A percentile compares a stretch with the other conserved stretches of the same genome.
Evolutionary conservation across 2,888 invertebrate species (phyloP).

Genomic region (Pycnomerus fuliginosus): DNA sequence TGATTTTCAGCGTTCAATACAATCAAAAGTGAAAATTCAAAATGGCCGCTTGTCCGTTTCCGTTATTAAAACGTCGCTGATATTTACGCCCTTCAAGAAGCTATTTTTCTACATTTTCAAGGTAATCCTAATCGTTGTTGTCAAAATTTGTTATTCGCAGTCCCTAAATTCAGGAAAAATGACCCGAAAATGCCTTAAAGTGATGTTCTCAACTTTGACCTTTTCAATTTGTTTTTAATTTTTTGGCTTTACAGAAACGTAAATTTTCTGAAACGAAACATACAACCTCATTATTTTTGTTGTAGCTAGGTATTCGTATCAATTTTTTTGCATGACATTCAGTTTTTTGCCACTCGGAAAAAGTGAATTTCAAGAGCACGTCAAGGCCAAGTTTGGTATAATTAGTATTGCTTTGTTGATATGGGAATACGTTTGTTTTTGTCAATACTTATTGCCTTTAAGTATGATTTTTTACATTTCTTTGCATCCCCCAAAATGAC

Average conservation of each 20-base stretch:
- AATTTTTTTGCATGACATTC: too few species aligned
- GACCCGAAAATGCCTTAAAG: not conserved
- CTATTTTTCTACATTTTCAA: slow-evolving; percentile 39
- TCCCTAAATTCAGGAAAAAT: not conserved
- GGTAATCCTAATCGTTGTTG: slow-evolving; percentile 35
- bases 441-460: too few species aligned
- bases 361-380: slow-evolving; percentile 49
- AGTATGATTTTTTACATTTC: too few species aligned
- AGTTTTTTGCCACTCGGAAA: too few species aligned
- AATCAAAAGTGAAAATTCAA: slow-evolving; percentile 56
- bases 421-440: too few species aligned
- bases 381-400: slow-evolving; percentile 50
- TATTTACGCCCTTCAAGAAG: slow-evolving; percentile 43
- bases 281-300: too few species aligned
- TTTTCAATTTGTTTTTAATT: slow-evolving; percentile 40
- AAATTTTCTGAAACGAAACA: too few species aligned
- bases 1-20: slow-evolving; percentile 42
- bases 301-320: too few species aligned
- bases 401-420: too few species aligned
- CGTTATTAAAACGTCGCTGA: slow-evolving; percentile 43
- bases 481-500: too few species aligned
- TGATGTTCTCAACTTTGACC: slow-evolving; percentile 44
- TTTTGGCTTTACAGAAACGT: too few species aligned
- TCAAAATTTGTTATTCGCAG: slow-evolving; percentile 1
- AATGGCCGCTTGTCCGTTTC: slow-evolving; percentile 50